phyloP scores from a whole-genome alignment of 23 tunicate genomes.

The Ascidia mentula region DNA sequence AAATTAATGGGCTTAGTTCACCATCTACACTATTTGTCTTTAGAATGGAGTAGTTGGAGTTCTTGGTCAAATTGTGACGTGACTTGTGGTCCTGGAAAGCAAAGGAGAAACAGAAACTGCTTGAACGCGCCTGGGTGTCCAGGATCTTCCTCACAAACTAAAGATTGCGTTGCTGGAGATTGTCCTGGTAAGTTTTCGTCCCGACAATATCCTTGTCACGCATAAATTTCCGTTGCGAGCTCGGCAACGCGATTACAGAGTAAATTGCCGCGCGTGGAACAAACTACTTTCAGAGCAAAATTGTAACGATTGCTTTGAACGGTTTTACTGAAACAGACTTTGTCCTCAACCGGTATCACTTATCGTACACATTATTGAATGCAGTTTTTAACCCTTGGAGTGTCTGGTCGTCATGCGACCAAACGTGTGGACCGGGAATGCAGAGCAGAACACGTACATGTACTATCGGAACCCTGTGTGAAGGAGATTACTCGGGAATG shows the following conservation, averaged over 20 bases:
- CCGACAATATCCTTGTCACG: no score
- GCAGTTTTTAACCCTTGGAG: no score
- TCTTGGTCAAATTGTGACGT: constrained; percentile 2
- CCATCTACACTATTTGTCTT: no score
- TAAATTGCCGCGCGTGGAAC: no score
- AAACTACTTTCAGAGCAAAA: no score
- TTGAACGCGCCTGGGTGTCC: constrained; percentile 7
- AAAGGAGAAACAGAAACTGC: background rate
- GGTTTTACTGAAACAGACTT: no score
- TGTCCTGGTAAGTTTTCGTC: constrained; percentile 2
- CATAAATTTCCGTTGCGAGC: no score
- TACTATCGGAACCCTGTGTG: background rate
- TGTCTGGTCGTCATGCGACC: background rate
- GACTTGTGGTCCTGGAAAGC: background rate
- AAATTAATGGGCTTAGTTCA: no score
- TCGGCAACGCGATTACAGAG: no score
- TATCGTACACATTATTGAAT: no score
- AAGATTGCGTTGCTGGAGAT: background rate
- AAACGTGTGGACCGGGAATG: background rate
- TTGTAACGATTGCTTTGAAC: no score
- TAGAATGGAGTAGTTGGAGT: constrained; percentile 5
- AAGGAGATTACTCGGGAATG: background rate
- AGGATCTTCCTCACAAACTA: background rate
- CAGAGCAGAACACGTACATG: background rate
- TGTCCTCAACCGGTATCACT: no score